Evolutionary conservation across 1,140 invertebrate genomes (phyloP).

Genomic region (Microvelia longipes): DNA sequence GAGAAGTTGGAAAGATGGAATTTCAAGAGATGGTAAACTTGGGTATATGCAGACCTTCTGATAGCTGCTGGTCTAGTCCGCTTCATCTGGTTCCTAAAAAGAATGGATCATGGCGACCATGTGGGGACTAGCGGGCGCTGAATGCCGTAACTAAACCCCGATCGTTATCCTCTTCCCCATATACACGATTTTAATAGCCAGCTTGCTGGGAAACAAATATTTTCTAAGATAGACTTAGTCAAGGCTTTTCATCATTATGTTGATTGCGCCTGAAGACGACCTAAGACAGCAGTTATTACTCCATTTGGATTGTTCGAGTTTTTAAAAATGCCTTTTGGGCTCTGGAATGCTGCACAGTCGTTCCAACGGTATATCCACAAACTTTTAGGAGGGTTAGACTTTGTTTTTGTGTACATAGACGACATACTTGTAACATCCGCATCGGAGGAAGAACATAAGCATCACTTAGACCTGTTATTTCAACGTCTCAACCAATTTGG

Average conservation of each 20-base stretch:
- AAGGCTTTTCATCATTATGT: background rate
- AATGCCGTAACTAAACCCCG: conserved; percentile 27
- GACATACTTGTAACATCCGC: background rate
- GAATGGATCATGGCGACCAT: conserved; percentile 28
- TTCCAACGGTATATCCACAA: background rate
- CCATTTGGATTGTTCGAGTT: background rate
- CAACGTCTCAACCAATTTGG: background rate
- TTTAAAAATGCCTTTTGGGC: background rate
- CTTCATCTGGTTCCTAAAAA: conserved; percentile 34
- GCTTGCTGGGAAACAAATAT: background rate
- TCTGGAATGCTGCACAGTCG: background rate
- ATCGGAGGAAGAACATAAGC: background rate
- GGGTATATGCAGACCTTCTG: conserved; percentile 22
- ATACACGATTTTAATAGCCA: conserved; percentile 19
- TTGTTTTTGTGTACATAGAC: background rate
- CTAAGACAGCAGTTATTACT: background rate
- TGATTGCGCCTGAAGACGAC: background rate
- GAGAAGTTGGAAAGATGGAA: conserved; percentile 16
- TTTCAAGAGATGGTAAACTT: conserved; percentile 24
- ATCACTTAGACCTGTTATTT: background rate
- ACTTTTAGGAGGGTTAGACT: background rate
- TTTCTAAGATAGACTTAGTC: background rate
- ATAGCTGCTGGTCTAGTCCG: conserved; percentile 30
- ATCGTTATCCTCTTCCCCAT: conserved; percentile 26
- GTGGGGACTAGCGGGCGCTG: conserved; percentile 30